A percentile compares a stretch with the other conserved stretches of the same genome.
phyloP scores from a whole-genome alignment of 1,140 invertebrate species.

The Ostrea denselamellosa region DNA sequence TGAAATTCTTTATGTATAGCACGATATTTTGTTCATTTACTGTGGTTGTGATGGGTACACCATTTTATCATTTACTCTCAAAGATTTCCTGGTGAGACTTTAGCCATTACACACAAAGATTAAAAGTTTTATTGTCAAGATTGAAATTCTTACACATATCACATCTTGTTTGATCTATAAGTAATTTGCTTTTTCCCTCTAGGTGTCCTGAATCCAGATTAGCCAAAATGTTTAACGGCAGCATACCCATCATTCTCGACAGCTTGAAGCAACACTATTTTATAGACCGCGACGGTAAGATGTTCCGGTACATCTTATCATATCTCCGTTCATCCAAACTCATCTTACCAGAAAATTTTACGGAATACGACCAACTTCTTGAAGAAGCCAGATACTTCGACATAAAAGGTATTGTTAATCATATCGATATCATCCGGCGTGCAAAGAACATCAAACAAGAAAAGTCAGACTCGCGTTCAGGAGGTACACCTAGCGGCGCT shows the following conservation, averaged over 20 bases:
- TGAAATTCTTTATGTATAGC: no score
- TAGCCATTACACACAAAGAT: no score
- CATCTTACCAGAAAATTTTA: conserved; percentile 91
- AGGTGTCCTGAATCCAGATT: conserved; percentile 95
- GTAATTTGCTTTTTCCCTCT: conserved; percentile 58
- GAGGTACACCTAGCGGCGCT: background rate
- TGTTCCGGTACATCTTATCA: conserved; percentile 97
- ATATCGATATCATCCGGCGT: conserved; percentile 87
- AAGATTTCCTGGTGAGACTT: no score
- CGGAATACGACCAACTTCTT: conserved; percentile 91
- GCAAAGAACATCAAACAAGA: conserved; percentile 81
- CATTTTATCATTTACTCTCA: no score
- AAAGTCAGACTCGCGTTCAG: conserved; percentile 55
- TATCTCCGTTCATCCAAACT: conserved; percentile 94
- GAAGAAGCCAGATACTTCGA: conserved; percentile 97
- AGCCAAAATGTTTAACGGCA: conserved; percentile 96
- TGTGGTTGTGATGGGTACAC: no score
- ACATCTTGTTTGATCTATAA: no score
- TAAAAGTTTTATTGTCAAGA: no score
- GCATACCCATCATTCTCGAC: conserved; percentile 96
- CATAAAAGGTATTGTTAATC: conserved; percentile 83
- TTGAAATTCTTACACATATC: no score
- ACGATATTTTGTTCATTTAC: no score
- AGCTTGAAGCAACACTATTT: conserved; percentile 98
- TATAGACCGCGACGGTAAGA: conserved; percentile 96